Conservation (phyloP, 2,113 vertebrate genomes). For the Upupa epops region DNA sequence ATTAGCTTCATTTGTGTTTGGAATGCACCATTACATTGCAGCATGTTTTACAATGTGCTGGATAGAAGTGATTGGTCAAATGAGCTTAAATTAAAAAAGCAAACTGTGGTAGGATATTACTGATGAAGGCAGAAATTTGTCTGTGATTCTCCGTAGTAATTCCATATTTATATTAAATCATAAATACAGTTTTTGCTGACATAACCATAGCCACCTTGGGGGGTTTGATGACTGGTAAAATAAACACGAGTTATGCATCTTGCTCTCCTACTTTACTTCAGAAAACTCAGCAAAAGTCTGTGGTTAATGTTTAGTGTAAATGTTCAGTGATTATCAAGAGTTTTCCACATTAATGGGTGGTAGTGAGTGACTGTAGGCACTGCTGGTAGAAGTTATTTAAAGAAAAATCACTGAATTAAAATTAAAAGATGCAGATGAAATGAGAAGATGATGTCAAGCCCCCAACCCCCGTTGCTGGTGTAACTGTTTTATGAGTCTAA, state of each 20-base stretch:
- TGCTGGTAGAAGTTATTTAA: background rate
- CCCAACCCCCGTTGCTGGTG: background rate
- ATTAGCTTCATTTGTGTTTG: constrained; percentile 15
- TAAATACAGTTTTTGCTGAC: constrained; percentile 31
- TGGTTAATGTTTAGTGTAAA: constrained; percentile 45
- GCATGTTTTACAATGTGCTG: background rate
- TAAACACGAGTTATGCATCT: constrained; percentile 42
- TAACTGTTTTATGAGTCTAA: background rate
- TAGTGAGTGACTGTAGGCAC: background rate
- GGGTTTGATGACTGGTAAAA: constrained; percentile 31
- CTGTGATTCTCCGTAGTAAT: background rate
- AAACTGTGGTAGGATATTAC: background rate
- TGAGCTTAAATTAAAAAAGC: constrained; percentile 9
- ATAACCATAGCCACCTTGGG: constrained; percentile 12
- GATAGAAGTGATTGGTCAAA: background rate
- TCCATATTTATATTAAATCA: constrained; percentile 40
- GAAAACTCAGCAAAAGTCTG: constrained; percentile 41
- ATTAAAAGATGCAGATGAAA: background rate
- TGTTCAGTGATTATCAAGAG: background rate
- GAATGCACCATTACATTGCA: background rate
- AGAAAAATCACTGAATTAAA: background rate
- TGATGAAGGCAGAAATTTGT: background rate
- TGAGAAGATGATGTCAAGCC: background rate
- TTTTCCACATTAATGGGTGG: background rate
- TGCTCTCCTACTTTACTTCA: constrained; percentile 38